Evolutionary conservation across 2,797 vertebrate species (phyloP).

Genomic region (Anomalospiza imberbis): DNA sequence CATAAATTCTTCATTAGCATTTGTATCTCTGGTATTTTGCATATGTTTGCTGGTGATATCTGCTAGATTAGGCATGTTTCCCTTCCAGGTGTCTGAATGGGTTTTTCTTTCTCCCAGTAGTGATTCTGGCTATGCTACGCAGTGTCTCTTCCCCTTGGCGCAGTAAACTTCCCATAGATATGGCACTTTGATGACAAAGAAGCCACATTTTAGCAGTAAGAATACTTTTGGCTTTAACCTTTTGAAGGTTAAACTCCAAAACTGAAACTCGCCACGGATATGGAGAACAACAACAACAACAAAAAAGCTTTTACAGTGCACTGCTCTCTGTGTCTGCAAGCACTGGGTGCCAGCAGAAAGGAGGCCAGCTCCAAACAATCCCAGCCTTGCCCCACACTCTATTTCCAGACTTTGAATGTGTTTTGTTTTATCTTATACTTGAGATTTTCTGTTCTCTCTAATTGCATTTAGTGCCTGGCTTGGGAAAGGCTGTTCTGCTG

Average conservation of each 20-base stretch:
- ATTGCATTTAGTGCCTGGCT: background rate
- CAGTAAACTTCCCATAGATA: no score
- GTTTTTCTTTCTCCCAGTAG: background rate
- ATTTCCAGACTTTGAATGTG: background rate
- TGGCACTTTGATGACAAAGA: no score
- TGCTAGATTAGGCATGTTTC: background rate
- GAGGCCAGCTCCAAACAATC: background rate
- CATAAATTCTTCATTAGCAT: background rate
- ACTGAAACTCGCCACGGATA: background rate
- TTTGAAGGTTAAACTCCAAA: background rate
- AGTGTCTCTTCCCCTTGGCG: background rate
- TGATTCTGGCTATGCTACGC: background rate
- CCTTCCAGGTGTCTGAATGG: background rate
- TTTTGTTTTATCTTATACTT: background rate
- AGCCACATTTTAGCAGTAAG: background rate
- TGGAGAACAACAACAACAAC: accelerated
- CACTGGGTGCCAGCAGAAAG: conserved; percentile 14
- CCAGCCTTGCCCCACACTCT: background rate
- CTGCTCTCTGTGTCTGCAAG: background rate
- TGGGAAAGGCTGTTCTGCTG: background rate
- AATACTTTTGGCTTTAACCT: background rate
- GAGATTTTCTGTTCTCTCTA: background rate
- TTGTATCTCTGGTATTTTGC: background rate
- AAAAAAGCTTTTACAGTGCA: background rate
- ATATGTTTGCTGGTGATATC: background rate